Conservation (phyloP, 2,888 invertebrate genomes). For the Nomada ferruginata region DNA sequence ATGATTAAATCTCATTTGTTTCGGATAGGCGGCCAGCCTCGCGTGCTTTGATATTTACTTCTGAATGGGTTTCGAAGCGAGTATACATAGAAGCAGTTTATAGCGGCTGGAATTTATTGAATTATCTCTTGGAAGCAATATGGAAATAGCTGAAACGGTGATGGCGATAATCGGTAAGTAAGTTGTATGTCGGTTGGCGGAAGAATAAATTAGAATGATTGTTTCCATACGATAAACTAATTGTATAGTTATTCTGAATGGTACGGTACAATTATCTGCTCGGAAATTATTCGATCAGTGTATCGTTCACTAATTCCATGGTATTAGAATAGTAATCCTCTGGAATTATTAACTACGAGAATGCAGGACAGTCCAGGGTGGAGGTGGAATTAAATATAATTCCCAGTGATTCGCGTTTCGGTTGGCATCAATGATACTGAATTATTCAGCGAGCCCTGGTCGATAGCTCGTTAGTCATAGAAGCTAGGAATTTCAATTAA, state of each 20-base stretch:
- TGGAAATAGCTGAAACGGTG: background rate
- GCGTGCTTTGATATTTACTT: background rate
- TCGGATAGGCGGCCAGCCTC: background rate
- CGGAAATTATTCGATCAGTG: background rate
- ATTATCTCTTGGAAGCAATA: background rate
- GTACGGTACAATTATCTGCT: background rate
- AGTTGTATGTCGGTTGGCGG: background rate
- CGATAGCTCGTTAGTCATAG: background rate
- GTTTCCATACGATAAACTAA: background rate
- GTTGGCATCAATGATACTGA: conserved; percentile 8
- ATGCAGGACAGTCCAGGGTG: background rate
- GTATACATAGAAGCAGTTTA: background rate
- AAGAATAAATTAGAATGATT: background rate
- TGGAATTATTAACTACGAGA: background rate
- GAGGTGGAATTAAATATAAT: background rate
- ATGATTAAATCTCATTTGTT: conserved; percentile 37
- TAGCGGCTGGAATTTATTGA: conserved; percentile 9
- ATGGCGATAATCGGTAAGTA: background rate
- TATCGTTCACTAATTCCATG: background rate
- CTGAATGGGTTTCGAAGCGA: background rate
- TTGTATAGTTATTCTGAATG: background rate
- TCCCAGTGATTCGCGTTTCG: conserved; percentile 7
- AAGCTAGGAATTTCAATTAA: background rate
- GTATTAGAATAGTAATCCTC: conserved; percentile 24
- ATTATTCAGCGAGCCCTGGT: conserved; percentile 17